Conservation (phyloP, 2,113 vertebrate genomes). For the Struthio camelus region DNA sequence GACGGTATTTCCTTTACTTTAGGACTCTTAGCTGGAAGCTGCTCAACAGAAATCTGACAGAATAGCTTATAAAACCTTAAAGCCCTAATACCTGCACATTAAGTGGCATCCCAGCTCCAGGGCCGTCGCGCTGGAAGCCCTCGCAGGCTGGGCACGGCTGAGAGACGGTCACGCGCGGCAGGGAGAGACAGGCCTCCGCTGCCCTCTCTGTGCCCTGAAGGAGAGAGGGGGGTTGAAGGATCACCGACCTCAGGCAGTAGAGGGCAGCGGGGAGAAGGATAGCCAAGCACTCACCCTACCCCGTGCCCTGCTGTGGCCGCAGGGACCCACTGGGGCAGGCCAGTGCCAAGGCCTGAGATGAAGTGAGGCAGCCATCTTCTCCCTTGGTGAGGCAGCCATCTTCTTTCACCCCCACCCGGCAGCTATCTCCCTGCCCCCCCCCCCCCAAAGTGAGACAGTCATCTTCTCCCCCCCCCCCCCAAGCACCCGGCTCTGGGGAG, state of each 20-base stretch:
- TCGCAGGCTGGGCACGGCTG: rapidly evolving
- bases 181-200: rapidly evolving
- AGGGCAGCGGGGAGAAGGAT: rapidly evolving
- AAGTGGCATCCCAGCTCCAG: not conserved
- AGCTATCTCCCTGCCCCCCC: not conserved
- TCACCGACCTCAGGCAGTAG: not conserved
- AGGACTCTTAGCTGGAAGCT: not conserved
- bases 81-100: not conserved
- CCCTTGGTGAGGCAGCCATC: too few relatives aligned
- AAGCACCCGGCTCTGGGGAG: rapidly evolving
- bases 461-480: not conserved
- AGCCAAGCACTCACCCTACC: not conserved
- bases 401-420: too few relatives aligned
- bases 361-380: rapidly evolving
- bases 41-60: not conserved
- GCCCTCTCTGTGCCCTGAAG: not conserved
- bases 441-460: rapidly evolving
- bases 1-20: not conserved
- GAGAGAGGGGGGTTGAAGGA: not conserved
- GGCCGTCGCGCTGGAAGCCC: not conserved
- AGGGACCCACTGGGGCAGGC: not conserved
- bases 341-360: not conserved
- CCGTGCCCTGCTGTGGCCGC: not conserved
- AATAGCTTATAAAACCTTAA: not conserved
- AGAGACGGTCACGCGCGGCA: rapidly evolving